Conservation (phyloP, 2,888 invertebrate genomes). For the Megastigmus dorsalis region DNA sequence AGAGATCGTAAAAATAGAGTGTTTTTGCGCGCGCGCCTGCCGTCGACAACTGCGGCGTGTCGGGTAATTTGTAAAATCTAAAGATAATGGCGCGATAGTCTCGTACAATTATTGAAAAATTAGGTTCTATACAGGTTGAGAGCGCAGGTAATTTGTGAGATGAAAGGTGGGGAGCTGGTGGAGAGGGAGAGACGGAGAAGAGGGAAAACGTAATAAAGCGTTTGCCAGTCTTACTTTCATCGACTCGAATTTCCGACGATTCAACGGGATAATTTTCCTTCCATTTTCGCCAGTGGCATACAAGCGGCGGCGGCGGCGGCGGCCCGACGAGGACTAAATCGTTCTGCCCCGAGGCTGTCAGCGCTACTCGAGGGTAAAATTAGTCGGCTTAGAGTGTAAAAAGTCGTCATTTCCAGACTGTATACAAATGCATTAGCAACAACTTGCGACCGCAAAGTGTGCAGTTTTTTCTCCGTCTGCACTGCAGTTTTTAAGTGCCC, state of each 20-base stretch:
- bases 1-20: too few relatives aligned
- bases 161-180: background rate
- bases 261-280: constrained; percentile 39
- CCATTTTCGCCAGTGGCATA: constrained; percentile 9
- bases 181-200: background rate
- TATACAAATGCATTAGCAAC: too few relatives aligned
- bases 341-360: background rate
- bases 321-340: background rate
- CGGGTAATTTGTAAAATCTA: background rate
- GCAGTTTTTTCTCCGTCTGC: constrained; percentile 4
- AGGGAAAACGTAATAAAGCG: background rate
- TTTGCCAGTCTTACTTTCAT: constrained; percentile 15
- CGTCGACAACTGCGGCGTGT: background rate
- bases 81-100: constrained; percentile 19
- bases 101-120: constrained; percentile 41
- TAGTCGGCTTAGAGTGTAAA: too few relatives aligned
- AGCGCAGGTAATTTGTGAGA: constrained; percentile 5
- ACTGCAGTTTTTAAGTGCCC: too few relatives aligned
- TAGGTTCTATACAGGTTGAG: too few relatives aligned
- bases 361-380: constrained; percentile 20
- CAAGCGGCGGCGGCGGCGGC: too few relatives aligned
- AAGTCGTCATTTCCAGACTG: too few relatives aligned
- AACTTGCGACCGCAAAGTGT: too few relatives aligned
- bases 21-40: too few relatives aligned
- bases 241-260: constrained; percentile 44